Evolutionary conservation across 2,113 vertebrate species (phyloP).

Genomic region (Forbesichthys papilliferus): DNA sequence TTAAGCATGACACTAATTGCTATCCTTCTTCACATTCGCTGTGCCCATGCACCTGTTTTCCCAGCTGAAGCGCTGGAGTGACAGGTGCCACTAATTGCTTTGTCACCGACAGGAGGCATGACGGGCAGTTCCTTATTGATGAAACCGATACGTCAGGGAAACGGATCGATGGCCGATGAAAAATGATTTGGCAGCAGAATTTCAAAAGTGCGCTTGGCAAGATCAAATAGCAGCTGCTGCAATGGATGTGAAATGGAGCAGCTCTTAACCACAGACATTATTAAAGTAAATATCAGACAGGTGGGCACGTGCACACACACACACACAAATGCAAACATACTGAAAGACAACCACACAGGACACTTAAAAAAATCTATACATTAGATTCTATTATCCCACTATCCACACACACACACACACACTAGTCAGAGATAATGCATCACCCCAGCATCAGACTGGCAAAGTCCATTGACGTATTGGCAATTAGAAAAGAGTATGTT

Average conservation of each 20-base stretch:
- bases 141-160: constrained; percentile 16
- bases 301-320: constrained; percentile 3
- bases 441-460: constrained; percentile 26
- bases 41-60: neutral
- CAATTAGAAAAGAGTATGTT: constrained; percentile 50
- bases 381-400: constrained; percentile 2
- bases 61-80: constrained; percentile 22
- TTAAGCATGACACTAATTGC: neutral
- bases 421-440: constrained; percentile 11
- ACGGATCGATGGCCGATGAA: constrained; percentile 35
- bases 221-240: constrained; percentile 10
- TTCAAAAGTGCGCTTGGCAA: neutral
- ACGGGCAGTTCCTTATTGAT: constrained; percentile 40
- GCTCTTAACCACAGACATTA: constrained; percentile 20
- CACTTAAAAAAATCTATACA: neutral
- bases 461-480: constrained; percentile 44
- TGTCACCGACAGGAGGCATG: constrained; percentile 43
- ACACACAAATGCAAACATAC: constrained; percentile 9
- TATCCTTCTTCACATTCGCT: neutral
- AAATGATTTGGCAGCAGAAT: constrained; percentile 32
- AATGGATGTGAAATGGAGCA: constrained; percentile 24
- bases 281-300: constrained; percentile 28
- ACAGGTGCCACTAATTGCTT: constrained; percentile 30
- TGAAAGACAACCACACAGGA: constrained; percentile 6
- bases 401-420: constrained; percentile 8